Conservation (phyloP, 2,113 vertebrate genomes). For the Nibea albiflora region DNA sequence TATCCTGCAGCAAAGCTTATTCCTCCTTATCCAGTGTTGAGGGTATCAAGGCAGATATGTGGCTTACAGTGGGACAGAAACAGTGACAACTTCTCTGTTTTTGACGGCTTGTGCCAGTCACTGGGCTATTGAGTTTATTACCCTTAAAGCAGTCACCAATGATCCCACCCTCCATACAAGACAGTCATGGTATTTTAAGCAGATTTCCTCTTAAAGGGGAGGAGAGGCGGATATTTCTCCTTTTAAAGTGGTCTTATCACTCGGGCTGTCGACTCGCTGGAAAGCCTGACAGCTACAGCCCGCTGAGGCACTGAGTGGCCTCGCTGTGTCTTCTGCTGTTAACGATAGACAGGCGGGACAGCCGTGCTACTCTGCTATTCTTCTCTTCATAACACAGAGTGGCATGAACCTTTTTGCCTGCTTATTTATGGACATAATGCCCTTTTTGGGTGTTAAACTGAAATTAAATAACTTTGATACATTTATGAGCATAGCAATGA, state of each 20-base stretch:
- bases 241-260: constrained; percentile 67
- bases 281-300: constrained; percentile 57
- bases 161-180: constrained; percentile 74
- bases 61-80: constrained; percentile 42
- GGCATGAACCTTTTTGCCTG: constrained; percentile 66
- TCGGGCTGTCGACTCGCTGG: constrained; percentile 58
- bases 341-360: constrained; percentile 76
- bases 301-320: constrained; percentile 57
- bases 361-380: constrained; percentile 72
- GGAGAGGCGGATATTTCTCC: constrained; percentile 67
- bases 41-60: constrained; percentile 58
- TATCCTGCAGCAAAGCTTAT: constrained; percentile 40
- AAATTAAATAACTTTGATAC: constrained; percentile 60
- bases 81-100: constrained; percentile 64
- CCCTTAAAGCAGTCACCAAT: constrained; percentile 66
- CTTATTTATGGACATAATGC: constrained; percentile 69
- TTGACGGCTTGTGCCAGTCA: constrained; percentile 65
- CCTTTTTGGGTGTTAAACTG: constrained; percentile 52
- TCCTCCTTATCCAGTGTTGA: constrained; percentile 41
- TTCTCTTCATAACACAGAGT: constrained; percentile 71
- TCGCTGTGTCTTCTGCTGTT: constrained; percentile 74
- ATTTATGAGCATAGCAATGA: constrained; percentile 31
- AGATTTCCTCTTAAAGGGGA: constrained; percentile 78
- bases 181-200: constrained; percentile 73
- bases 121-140: constrained; percentile 74